Base-by-base conservation (phyloP, 2,797 vertebrate genomes). In the Megalops cyprinoides region DNA sequence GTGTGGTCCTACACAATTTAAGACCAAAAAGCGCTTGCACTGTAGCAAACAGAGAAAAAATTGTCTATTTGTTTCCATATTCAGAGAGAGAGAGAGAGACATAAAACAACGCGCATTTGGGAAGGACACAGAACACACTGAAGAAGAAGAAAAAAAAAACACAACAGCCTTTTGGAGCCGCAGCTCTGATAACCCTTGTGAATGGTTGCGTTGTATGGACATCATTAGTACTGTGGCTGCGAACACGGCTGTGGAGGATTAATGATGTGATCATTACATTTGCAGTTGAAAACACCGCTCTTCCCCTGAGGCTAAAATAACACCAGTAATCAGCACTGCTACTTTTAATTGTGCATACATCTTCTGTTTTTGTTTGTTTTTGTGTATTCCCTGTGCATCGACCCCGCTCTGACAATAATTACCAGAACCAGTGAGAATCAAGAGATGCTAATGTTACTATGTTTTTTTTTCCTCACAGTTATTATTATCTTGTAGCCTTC, bases 341-440 rank as follows among this genome's bases (percentile, higher is more conserved):
- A 12, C 28, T 65, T 60, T 34, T 34, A 65, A 65, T 65, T 37
- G 20, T 31, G 37, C 7, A 65, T 65, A 37, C 39, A 71, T 67
- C 62, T 67, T 20, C 62, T 6, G 7, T 23, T 18, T 71, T 71
- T 71, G 44, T 37, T 42, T 71, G 67, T 39, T 18, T 71, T 71
- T 71, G 44, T 37, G 20, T 71, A 39, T 39, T 71, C 37, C 67
- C 39, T 23, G 39, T 44, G 37, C 39, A 71, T 44, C 10, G 20
- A 69, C 65, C 65, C 65, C 65, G n/a, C 34, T 34, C 28, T 69
- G 65, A 42, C 65, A 69, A 15, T 20, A 69, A 69, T 69, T 23
- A 69, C 37, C 65, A 42, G 34, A 69, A 20, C 37, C 65, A 6
- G 18, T 39, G 20, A 69, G 65, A 15, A 69, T 39, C 65, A 69